Base-by-base conservation (phyloP, 1,140 invertebrate genomes). In the Diabrotica undecimpunctata region DNA sequence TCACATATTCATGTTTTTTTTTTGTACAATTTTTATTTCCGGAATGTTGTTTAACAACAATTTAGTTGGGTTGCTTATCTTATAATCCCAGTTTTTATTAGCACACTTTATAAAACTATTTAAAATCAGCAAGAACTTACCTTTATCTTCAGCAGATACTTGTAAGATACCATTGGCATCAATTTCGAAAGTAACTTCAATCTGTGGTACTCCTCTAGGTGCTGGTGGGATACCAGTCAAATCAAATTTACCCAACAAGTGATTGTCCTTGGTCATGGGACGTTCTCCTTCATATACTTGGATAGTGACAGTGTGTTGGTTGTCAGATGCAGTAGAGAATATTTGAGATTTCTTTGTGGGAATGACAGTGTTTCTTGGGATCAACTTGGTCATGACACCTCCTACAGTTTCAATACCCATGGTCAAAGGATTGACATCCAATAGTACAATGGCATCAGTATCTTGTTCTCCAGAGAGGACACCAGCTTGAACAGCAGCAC, bases 341-440 rank as follows among this genome's bases (percentile, higher is more conserved):
- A 99, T 96, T 79, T 99, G 97, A 6, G 95, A 97, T 79, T 99
- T 99, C 83, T 99, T 99, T n/a, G 97, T 99, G 12, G 97, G 97
- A 73, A 99, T 99, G 51, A 98, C 96, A 54, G 96, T 98, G 84
- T 99, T 99, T 75, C 97, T 85, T 61, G 94, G 90, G 79, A 99
- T 99, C 35, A 99, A 84, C 80, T 99, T 99, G 66, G 97, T 99
- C 97, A 99, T 99, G 9, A 99, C 96, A 69, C 97, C 97, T 66
- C 97, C 97, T 64, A 99, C 97, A 66, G 97, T 99, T 83, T 99
- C 97, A 78, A 99, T 99, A 82, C 97, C 97, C 88, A 99, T 88
- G 64, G 97, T 99, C 55, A 99, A 83, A 71, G 97, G 97, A 77
- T 98, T 99, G 52, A 99, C 97, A 78, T 99, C 61, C 51, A 99